These are phyloP conservation scores for Heliconius congener DNA, from an alignment of 1,140 invertebrate species.

Conservation along the genomic window DNA sequence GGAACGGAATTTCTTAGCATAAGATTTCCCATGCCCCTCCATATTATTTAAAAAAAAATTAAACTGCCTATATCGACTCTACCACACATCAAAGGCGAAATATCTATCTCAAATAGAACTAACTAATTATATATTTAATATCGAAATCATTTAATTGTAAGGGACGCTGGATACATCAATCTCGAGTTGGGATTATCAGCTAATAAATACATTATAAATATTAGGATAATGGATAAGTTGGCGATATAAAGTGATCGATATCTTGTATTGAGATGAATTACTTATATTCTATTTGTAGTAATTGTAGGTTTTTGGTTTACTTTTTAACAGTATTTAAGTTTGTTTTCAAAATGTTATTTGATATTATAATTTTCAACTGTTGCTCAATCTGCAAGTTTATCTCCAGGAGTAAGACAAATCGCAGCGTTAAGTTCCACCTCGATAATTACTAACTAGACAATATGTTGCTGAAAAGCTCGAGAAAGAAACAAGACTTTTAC, in stretches of 20 bases:
- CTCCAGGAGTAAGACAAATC: too few species aligned
- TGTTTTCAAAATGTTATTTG: too few species aligned
- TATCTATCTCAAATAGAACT: background rate
- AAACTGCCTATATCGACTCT: background rate
- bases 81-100: background rate
- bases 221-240: conserved; percentile 18
- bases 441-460: too few species aligned
- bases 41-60: background rate
- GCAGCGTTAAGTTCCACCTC: too few species aligned
- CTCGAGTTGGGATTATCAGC: conserved; percentile 24
- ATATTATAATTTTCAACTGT: too few species aligned
- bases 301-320: background rate
- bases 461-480: too few species aligned
- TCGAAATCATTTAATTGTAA: background rate
- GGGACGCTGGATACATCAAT: conserved; percentile 21
- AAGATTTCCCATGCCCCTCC: background rate
- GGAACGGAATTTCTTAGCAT: background rate
- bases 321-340: background rate
- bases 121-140: background rate
- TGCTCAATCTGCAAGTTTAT: too few species aligned
- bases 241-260: background rate
- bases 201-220: conserved; percentile 29
- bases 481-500: too few species aligned
- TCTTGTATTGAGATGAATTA: background rate
- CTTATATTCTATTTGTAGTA: background rate